phyloP scores from a whole-genome alignment of 2,797 vertebrate species.

The Helarctos malayanus region DNA sequence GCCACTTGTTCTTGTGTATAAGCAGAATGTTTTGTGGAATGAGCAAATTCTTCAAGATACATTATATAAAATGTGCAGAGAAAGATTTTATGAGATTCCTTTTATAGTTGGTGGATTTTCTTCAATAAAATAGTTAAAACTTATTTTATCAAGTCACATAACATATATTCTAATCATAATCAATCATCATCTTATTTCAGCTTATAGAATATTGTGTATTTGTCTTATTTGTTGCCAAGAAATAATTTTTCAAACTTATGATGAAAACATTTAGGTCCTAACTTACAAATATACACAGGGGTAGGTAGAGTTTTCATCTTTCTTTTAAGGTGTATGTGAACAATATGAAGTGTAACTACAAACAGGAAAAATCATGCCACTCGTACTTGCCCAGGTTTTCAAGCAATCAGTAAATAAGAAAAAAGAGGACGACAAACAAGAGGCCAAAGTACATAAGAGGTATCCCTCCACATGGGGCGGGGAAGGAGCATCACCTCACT shows the following conservation, averaged over 20 bases:
- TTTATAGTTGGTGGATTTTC: not conserved
- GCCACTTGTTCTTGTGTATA: not conserved
- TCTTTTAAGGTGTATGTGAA: not conserved
- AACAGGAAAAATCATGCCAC: not conserved
- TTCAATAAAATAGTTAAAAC: not conserved
- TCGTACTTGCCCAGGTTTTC: not conserved
- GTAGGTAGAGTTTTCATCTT: not conserved
- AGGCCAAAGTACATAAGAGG: not conserved
- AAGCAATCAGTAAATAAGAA: not conserved
- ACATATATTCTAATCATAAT: not conserved
- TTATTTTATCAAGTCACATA: not conserved
- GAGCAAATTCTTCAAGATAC: not conserved
- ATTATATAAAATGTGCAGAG: not conserved
- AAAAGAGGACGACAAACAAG: not conserved
- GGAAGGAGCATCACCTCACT: not conserved
- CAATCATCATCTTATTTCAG: not conserved
- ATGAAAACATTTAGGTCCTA: not conserved
- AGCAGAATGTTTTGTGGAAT: not conserved
- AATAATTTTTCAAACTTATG: not conserved
- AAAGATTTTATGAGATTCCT: not conserved
- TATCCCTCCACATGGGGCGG: accelerated
- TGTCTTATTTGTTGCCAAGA: not conserved
- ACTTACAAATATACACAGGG: not conserved
- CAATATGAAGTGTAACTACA: not conserved
- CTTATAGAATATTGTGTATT: not conserved